Percentiles rank a stretch among this genome's conserved stretches.
Conservation (phyloP, 1,140 invertebrate species). For the Diachasma alloeum region DNA sequence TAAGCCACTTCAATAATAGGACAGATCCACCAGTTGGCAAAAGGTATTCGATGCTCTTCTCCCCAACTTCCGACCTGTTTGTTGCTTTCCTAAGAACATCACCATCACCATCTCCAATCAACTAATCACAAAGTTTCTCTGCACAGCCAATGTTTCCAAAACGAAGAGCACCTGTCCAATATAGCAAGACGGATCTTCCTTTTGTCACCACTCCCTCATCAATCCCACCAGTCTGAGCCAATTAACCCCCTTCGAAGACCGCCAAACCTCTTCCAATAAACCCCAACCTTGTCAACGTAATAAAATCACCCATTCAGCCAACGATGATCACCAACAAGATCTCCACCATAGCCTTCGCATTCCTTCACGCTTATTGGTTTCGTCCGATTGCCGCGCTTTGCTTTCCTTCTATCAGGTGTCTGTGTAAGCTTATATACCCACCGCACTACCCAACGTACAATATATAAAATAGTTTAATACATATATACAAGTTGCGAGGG, state of each 20-base stretch:
- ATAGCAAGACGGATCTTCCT: neutral
- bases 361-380: constrained; percentile 64
- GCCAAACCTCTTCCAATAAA: neutral
- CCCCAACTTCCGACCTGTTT: too few species aligned
- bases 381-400: constrained; percentile 61
- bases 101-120: too few species aligned
- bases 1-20: too few species aligned
- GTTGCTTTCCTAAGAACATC: too few species aligned
- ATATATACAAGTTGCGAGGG: neutral
- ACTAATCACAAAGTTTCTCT: too few species aligned
- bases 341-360: constrained; percentile 40
- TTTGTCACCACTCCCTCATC: neutral
- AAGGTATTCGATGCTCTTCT: too few species aligned
- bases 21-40: too few species aligned
- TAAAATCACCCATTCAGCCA: neutral
- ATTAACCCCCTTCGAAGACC: too few species aligned
- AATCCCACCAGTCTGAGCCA: too few species aligned
- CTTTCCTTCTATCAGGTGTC: constrained; percentile 56
- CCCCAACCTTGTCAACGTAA: neutral
- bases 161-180: neutral
- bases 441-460: neutral
- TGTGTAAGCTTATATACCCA: neutral
- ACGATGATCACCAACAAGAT: neutral
- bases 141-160: too few species aligned
- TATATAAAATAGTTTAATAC: neutral